A percentile compares a stretch with the other conserved stretches of the same genome.
These are phyloP conservation scores for Theonella swinhoei DNA, from an alignment of 37 sponge, comb jelly and placozoan species.

Conservation along the genomic window DNA sequence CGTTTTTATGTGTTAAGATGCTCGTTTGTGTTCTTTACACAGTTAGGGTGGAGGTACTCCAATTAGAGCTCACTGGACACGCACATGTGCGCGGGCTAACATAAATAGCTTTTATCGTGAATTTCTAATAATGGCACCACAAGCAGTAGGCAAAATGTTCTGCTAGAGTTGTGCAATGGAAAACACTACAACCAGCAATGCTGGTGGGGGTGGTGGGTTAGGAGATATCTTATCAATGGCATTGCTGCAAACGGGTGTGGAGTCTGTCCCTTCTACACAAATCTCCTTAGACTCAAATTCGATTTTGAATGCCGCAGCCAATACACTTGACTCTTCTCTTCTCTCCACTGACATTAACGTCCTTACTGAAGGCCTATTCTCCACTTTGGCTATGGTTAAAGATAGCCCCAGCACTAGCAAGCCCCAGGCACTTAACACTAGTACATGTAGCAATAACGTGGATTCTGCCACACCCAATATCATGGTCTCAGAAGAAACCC, in stretches of 20 bases:
- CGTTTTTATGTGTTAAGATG: too few relatives aligned
- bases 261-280: neutral
- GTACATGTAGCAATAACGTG: too few relatives aligned
- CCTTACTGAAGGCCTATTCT: conserved; percentile 13
- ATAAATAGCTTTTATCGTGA: too few relatives aligned
- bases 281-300: neutral
- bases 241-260: conserved; percentile 39
- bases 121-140: too few relatives aligned
- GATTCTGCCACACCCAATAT: too few relatives aligned
- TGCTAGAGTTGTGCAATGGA: too few relatives aligned
- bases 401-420: neutral
- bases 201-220: neutral
- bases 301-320: conserved; percentile 10
- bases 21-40: too few relatives aligned
- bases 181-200: too few relatives aligned
- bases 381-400: neutral
- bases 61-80: conserved; percentile 4
- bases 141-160: too few relatives aligned
- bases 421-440: neutral
- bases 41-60: too few relatives aligned
- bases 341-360: conserved; percentile 9
- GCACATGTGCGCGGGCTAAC: too few relatives aligned
- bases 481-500: neutral
- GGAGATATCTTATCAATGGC: conserved; percentile 71
- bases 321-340: neutral